These are phyloP conservation scores for Schizopygopsis malacanthus DNA, from an alignment of 2,797 vertebrate species.

Conservation along the genomic window DNA sequence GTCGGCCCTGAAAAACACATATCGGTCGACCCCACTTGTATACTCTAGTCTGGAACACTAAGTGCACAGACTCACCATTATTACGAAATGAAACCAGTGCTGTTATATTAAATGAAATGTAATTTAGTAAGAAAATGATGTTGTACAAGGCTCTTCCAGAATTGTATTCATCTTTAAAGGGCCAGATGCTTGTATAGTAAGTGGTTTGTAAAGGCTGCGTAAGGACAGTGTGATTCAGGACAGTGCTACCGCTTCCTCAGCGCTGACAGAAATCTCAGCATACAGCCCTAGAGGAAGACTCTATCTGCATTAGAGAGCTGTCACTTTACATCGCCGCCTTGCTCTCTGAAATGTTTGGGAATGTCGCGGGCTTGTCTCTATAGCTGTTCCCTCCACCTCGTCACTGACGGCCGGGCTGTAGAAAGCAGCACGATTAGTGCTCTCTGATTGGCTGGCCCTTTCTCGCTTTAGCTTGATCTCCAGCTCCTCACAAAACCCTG, in stretches of 20 bases:
- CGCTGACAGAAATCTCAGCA: conserved; percentile 67
- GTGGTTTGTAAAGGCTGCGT: conserved; percentile 53
- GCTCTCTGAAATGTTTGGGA: conserved; percentile 67
- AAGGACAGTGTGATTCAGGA: conserved; percentile 28
- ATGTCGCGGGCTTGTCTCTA: conserved; percentile 64
- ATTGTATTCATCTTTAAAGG: background rate
- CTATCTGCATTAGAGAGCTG: conserved; percentile 72
- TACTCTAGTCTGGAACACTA: background rate
- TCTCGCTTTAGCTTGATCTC: conserved; percentile 21
- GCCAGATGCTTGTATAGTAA: background rate
- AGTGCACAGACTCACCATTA: background rate
- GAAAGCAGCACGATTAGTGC: conserved; percentile 48
- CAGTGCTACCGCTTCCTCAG: conserved; percentile 55
- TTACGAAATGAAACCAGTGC: background rate
- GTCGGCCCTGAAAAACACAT: no score
- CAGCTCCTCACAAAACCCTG: conserved; percentile 7
- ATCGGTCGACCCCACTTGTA: no score
- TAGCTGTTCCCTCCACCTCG: conserved; percentile 60
- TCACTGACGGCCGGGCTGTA: conserved; percentile 55
- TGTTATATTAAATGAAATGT: background rate
- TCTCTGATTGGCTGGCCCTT: conserved; percentile 11
- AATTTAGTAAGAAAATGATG: background rate
- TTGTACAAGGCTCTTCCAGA: background rate
- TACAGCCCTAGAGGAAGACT: conserved; percentile 68
- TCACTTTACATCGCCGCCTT: conserved; percentile 68